phyloP scores from a whole-genome alignment of 2,797 vertebrate genomes.

The Oreonectes daqikongensis region DNA sequence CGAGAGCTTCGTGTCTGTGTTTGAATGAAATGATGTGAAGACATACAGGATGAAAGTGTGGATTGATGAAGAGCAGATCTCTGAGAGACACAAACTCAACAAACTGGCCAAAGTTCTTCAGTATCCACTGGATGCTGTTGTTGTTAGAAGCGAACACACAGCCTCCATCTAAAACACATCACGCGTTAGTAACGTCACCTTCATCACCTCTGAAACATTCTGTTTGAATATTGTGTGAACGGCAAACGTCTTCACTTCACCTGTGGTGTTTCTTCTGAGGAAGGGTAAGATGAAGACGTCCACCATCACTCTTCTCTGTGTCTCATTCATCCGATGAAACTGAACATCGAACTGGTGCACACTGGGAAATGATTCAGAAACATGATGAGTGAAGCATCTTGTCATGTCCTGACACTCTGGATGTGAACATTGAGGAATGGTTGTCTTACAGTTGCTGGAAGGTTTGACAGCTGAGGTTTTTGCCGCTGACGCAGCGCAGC shows the following conservation, averaged over 20 bases:
- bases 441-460: slow-evolving; percentile 53
- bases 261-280: slow-evolving; percentile 40
- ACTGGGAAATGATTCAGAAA: slow-evolving; percentile 2
- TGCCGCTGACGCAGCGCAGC: slow-evolving; percentile 43
- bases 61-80: slow-evolving; percentile 37
- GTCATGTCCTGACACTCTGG: background rate
- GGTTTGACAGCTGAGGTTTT: slow-evolving; percentile 52
- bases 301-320: background rate
- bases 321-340: background rate
- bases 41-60: slow-evolving; percentile 39
- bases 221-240: background rate
- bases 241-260: slow-evolving; percentile 13
- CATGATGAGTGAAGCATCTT: background rate
- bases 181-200: background rate
- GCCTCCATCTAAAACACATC: slow-evolving; percentile 28
- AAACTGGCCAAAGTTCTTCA: slow-evolving; percentile 45
- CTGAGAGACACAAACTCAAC: background rate
- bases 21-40: background rate
- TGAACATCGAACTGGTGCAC: slow-evolving; percentile 24
- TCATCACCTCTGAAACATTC: background rate
- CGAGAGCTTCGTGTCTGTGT: background rate
- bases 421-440: background rate
- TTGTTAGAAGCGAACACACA: slow-evolving; percentile 26
- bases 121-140: slow-evolving; percentile 40
- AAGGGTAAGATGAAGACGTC: slow-evolving; percentile 43